These are phyloP conservation scores for Tigriopus japonicus DNA, from an alignment of 1,140 invertebrate genomes.

Conservation along the genomic window DNA sequence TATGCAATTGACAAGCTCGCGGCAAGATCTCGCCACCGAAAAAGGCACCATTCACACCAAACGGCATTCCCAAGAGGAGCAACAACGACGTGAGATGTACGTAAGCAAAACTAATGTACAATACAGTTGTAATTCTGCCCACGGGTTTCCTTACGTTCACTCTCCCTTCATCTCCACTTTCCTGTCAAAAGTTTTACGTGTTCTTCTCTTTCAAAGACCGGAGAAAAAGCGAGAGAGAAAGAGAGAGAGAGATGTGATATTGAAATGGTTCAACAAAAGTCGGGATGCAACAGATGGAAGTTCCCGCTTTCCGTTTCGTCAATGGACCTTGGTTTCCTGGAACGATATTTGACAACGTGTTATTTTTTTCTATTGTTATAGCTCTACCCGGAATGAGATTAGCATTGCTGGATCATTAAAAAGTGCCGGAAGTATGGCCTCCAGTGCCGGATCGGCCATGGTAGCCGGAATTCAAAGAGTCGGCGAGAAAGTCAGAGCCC, in stretches of 20 bases:
- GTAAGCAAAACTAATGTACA: background rate
- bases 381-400: background rate
- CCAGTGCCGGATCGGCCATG: slow-evolving; percentile 8
- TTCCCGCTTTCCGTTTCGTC: too few relatives aligned
- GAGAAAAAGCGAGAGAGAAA: too few relatives aligned
- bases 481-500: slow-evolving; percentile 9
- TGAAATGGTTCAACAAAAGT: background rate
- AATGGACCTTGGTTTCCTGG: too few relatives aligned
- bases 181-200: background rate
- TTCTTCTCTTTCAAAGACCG: too few relatives aligned
- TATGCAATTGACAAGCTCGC: background rate
- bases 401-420: slow-evolving; percentile 9
- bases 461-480: slow-evolving; percentile 7
- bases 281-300: too few relatives aligned
- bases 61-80: slow-evolving; percentile 73
- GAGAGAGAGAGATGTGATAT: background rate
- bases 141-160: background rate
- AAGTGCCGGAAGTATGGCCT: slow-evolving; percentile 14
- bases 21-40: slow-evolving; percentile 38
- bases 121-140: background rate
- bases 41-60: slow-evolving; percentile 92
- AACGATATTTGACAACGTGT: background rate
- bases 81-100: slow-evolving; percentile 4
- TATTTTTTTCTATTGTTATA: background rate
- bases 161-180: background rate